Evolutionary conservation across 2,888 invertebrate genomes (phyloP), one percentile per base, ranked within the genome.

Genomic region (Torymus texanus): DNA sequence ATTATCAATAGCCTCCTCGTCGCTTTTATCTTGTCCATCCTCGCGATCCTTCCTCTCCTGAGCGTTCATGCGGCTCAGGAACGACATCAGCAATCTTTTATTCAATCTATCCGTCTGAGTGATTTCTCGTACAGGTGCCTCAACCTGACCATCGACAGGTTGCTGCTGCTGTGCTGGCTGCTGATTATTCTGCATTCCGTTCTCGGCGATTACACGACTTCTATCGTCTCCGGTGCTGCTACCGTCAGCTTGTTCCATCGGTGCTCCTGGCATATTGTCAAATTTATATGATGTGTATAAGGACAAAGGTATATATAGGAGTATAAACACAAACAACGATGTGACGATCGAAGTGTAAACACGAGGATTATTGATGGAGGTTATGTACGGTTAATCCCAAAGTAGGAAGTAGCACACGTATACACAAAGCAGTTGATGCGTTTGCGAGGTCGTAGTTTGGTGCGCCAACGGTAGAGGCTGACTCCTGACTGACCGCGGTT

Each of bases 31-130:
- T 14, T 63, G 59, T 2, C 24, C 21, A 4, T 58, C 63, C 18
- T 66, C 41, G 8, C 41, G 63, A 61, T 81, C 63, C 10, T 53
- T 65, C 2, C 14, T 24, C 4, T 61, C 4, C 85, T 59, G 87
- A 84, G 58, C 88, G 86, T 58, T 87, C 81, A 94, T 91, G 81
- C 93, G 90, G 74, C 93, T 91, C 81, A 94, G 91, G 78, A 94
- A 91, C 0, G 94, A 94, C 76, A 93, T 91, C 67, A 94, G 89
- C 73, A 94, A 89, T 85, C 92, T 92, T 88, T 94, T 94, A 87
- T 95, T 95, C 78, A 94, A 85, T 82, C 92, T 92, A 87, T 95
- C 94, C 0, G 94, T 94, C 88, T 92, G 93, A 13, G 93, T 93
- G 80, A 92, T 88, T 89, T 93, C 93, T 71, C 92, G 85, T 41